Evolutionary conservation across 2,113 vertebrate genomes (phyloP), one percentile per base, ranked within the genome.

Genomic region (Boleophthalmus pectinirostris): DNA sequence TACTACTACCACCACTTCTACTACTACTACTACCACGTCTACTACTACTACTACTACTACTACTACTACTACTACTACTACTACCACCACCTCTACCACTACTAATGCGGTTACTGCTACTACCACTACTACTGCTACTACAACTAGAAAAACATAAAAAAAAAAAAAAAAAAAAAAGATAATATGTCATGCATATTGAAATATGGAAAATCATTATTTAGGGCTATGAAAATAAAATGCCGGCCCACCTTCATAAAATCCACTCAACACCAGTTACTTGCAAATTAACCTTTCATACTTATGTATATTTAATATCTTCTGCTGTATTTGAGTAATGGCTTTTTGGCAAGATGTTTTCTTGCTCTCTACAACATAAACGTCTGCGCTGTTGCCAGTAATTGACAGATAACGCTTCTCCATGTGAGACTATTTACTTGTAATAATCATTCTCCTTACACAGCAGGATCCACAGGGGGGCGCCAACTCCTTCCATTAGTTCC

Each of bases 401-500:
- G 68, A 79, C 64, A n/a, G 79, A 72, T 74, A 24, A 70, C 8
- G 68, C 69, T 74, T 68, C 76, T 70, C 13, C 63, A 15, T 70
- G 60, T 79, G 72, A 75, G 47, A 72, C 68, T 64, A 61, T 21
- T 66, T 54, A 29, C 65, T 57, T 35, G 16, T 33, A 9, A 64
- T 64, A 38, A 10, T 43, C 35, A 58, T 9, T 33, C 51, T 64
- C 72, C 21, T 33, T 45, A 33, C 20, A 29, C 43, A 25, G 21
- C 11, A 46, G 11, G 20, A 21, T 43, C 83, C 91, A 88, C 84
- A 69, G 90, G 91, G 84, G 88, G 88, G 90, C 77, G 84, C 88
- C 49, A 64, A 65, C 23, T 6, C 16, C 79, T 57, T 79, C 11
- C 35, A 38, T 23, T 35, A 12, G 6, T n/a, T 58, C 71, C 43